Evolutionary conservation across 2,888 invertebrate species (phyloP).

Genomic region (Mesopsocus fuscifrons): DNA sequence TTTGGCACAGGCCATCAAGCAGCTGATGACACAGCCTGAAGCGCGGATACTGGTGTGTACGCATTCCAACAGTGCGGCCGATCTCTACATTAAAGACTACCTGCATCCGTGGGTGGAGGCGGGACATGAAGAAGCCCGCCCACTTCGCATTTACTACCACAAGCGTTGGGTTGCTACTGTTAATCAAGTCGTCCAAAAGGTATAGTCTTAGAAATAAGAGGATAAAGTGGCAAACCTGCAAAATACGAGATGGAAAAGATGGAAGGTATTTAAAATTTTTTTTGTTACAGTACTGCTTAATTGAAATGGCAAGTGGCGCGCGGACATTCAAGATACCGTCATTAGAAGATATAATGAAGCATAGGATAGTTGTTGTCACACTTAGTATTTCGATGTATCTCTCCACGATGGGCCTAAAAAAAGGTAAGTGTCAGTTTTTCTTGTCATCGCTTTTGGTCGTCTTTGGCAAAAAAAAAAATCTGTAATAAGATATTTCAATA

Average conservation of each 20-base stretch:
- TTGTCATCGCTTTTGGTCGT: too few species aligned
- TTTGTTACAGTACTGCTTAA: conserved; percentile 45
- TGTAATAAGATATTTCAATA: conserved; percentile 7
- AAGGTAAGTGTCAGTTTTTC: conserved; percentile 25
- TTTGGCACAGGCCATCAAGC: conserved; percentile 51
- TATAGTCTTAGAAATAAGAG: conserved; percentile 19
- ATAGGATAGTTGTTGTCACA: conserved; percentile 59
- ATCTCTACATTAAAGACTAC: conserved; percentile 68
- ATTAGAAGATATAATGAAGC: conserved; percentile 46
- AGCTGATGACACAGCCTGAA: conserved; percentile 39
- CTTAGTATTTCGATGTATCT: conserved; percentile 58
- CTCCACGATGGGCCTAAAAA: conserved; percentile 42
- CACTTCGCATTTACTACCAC: conserved; percentile 60
- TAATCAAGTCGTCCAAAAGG: conserved; percentile 44
- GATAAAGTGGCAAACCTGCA: conserved; percentile 9
- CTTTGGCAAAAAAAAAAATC: conserved; percentile 1
- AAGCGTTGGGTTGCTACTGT: conserved; percentile 64
- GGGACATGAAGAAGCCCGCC: conserved; percentile 43
- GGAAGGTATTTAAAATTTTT: background rate
- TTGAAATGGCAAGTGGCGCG: conserved; percentile 32
- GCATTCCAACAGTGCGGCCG: conserved; percentile 73
- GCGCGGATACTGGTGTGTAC: conserved; percentile 63
- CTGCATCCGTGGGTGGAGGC: conserved; percentile 53
- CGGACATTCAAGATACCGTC: conserved; percentile 47
- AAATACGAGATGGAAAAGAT: conserved; percentile 3